A percentile compares a stretch with the other conserved stretches of the same genome.
phyloP scores from a whole-genome alignment of 2,888 invertebrate genomes.

The Luffia ferchaultella region DNA sequence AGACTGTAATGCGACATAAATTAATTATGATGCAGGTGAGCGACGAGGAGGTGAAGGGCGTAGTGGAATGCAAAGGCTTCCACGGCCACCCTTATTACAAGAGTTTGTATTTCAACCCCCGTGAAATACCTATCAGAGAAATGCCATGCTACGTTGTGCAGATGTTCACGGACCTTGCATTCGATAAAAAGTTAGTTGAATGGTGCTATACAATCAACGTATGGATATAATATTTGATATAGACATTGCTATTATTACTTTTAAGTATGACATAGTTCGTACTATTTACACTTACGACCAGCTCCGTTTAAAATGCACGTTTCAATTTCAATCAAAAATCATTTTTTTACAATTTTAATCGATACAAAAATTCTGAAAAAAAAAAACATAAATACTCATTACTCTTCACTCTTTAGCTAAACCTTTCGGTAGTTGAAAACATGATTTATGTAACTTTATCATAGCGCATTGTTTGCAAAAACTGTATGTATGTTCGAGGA shows the following conservation, averaged over 20 bases:
- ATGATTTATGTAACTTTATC: too few species aligned
- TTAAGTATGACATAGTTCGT: background rate
- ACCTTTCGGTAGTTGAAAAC: too few species aligned
- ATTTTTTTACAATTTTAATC: too few species aligned
- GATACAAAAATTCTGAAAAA: too few species aligned
- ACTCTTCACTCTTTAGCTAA: too few species aligned
- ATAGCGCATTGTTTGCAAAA: too few species aligned
- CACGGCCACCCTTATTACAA: conserved; percentile 59
- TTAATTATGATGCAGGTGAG: conserved; percentile 52
- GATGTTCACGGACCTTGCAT: conserved; percentile 78
- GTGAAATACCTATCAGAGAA: conserved; percentile 62
- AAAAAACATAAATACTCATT: too few species aligned
- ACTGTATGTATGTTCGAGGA: too few species aligned
- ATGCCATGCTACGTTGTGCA: conserved; percentile 69
- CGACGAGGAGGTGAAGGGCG: conserved; percentile 54
- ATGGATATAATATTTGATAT: background rate
- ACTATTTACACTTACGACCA: too few species aligned
- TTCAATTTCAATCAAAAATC: too few species aligned
- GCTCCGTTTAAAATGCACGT: too few species aligned
- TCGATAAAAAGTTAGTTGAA: conserved; percentile 54
- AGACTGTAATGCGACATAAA: too few species aligned
- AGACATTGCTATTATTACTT: background rate
- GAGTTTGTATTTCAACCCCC: conserved; percentile 63
- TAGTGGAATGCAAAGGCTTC: conserved; percentile 58
- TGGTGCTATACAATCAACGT: background rate